Base-by-base conservation (phyloP, 2,113 vertebrate genomes). In the Gorsachius goisagi region DNA sequence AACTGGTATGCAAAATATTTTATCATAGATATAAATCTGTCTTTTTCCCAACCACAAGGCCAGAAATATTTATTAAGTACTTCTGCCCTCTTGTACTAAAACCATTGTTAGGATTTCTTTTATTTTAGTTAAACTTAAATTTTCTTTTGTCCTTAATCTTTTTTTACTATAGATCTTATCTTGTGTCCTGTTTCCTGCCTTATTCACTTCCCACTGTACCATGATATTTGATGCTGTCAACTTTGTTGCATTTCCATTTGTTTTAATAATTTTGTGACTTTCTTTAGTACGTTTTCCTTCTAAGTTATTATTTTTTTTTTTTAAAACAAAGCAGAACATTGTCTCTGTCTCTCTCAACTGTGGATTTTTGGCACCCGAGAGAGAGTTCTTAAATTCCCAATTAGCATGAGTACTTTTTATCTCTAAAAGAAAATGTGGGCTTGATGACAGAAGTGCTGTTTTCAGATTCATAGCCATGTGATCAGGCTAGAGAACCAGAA, bases 1-100 rank as follows among this genome's bases (percentile, higher is more conserved):
- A 85, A 66, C 22, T 92, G 91, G 91, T 94, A 97, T 91, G 93
- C 7, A 35, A 95, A 96, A 28, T 60, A 96, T 96, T 95, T 96
- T 96, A 91, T 95, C 86, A 15, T 44, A n/a, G 53, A 53, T 66
- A 90, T 59, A 94, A 95, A 95, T 95, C 94, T 95, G 80, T 60
- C 73, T 92, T 89, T 81, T 71, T 89, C 45, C 58, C 12, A 89
- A 6, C 74, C 71, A 82, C 71, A 74, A 68, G 77, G n/a, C 56
- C 59, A 92, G 84, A 92, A 95, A 69, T 85, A 74, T 89, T 97
- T 96, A 95, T 81, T 82, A 85, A 79, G 77, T 41, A 60, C 69
- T 74, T 78, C 44, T 97, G 71, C 74, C 85, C 59, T 89, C 63
- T 89, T 92, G 62, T 45, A 93, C 66, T 92, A 72, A 93, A 96